Conservation (phyloP, 2,888 invertebrate genomes). For the Petrolisthes manimaculis region DNA sequence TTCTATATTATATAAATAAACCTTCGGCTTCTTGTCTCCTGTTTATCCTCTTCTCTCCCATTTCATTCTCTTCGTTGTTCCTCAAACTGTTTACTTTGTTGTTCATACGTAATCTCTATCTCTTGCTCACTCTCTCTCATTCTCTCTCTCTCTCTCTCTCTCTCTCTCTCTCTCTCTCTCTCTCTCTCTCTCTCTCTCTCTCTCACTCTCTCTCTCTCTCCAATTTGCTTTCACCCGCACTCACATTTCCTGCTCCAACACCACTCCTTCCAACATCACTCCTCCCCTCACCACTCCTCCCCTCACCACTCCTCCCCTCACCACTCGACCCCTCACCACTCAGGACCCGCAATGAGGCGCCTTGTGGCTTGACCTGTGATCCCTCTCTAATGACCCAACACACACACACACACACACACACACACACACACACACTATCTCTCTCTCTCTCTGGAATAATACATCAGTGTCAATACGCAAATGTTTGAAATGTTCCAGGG, state of each 20-base stretch:
- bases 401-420: too few species aligned
- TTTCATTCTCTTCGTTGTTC: neutral
- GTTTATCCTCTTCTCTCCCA: neutral
- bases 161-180: slow-evolving; percentile 31
- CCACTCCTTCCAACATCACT: too few species aligned
- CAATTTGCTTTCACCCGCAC: neutral
- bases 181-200: slow-evolving; percentile 27
- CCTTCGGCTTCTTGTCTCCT: neutral
- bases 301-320: too few species aligned
- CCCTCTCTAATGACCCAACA: too few species aligned
- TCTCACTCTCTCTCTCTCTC: slow-evolving; percentile 23
- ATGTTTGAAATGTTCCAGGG: neutral
- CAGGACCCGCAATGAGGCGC: too few species aligned
- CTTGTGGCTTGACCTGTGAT: too few species aligned
- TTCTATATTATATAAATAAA: neutral
- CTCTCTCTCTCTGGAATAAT: too few species aligned
- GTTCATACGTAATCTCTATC: neutral
- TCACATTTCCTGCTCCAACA: neutral
- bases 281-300: too few species aligned
- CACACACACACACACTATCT: too few species aligned
- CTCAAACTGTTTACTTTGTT: too few species aligned
- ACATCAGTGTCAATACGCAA: too few species aligned
- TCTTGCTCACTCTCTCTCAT: slow-evolving; percentile 2
- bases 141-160: slow-evolving; percentile 7
- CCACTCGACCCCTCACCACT: too few species aligned